Base-by-base conservation (phyloP, 2,888 invertebrate genomes). In the Notodonta dromedarius region DNA sequence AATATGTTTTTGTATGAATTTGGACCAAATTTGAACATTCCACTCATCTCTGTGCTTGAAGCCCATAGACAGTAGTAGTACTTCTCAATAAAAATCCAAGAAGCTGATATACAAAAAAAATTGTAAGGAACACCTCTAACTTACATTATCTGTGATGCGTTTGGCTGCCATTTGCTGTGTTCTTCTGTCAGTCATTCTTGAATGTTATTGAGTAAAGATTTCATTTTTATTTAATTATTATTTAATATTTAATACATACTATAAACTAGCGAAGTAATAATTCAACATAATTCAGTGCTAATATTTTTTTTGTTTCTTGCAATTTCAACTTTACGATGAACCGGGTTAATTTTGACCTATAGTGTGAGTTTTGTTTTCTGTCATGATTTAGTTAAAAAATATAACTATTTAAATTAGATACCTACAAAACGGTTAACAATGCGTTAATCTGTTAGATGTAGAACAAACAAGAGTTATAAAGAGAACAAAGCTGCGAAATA, bases 121-220 rank as follows among this genome's bases (percentile, higher is more conserved):
- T n/a, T n/a, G n/a, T n/a, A n/a, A n/a, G 24, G 24, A 24, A 24
- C 66, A 55, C n/a, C 63, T 61, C 67, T 61, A 62, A 16, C 16
- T 44, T 65, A 62, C 63, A 42, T 66, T 60, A 46, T 73, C 79
- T 82, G 74, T 74, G 65, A 55, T 8, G 24, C 14, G 73, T 74
- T 76, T 82, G 80, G 84, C 85, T 87, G 85, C 86, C 88, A 89
- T 90, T 90, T 92, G 89, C 89, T 87, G 80, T 83, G 76, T 85
- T 86, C 89, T 90, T 86, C 89, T 90, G 91, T 93, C 92, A 93
- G 86, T 88, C 84, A 77, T 71, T 86, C 89, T 89, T 89, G 84
- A 53, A 90, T 93, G 91, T 93, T 93, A 90, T 90, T 91, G 87
- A 89, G 85, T 81, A 81, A 78, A 80, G 70, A 71, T 77, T 82